Evolutionary conservation across 2,797 vertebrate genomes (phyloP), one percentile per base, ranked within the genome.

Genomic region (Rhynchotus rufescens): DNA sequence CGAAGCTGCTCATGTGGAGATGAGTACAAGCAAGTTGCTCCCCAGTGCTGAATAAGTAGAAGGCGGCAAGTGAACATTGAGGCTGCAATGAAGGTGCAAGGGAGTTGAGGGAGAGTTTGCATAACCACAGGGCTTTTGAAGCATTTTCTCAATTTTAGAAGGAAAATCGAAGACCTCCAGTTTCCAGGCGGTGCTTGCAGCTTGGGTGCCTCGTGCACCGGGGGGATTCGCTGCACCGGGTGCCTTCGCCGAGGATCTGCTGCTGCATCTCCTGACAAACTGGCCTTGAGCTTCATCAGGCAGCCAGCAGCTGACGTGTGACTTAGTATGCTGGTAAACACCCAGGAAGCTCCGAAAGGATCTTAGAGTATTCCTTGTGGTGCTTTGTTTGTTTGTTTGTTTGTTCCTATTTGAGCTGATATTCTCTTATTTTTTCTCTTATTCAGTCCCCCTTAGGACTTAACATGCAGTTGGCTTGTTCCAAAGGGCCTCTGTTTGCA

Each of bases 101-200:
- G 47, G 57, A 64, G 44, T 40, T 8, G 11, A 34, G 45, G 20
- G 51, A 51, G 64, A 36, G 36, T 36, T 36, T 36, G 14, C 49
- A 0, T 40, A 40, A 84, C 32, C 64, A 26, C 44, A 34, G 49
- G 15, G 36, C 51, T 72, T 92, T 90, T 20, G 52, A 54, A 10
- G 11, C 0, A 0, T 42, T 60, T 45, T 62, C 52, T 81, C 56
- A 1, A 3, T 25, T 79, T 45, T 68, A 30, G 56, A 54, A 65
- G 28, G 28, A 51, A 45, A 84, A 16, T 36, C 78, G 49, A 54
- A 57, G 62, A 30, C 15, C 26, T 84, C 19, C 32, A 0, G 7
- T 67, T 86, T 80, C 8, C 3, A 32, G 74, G 47, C 64, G 36
- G 14, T 52, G 34, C 47, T 81, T 73, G 67, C 73, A 77, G 78